Evolutionary conservation across 2,113 vertebrate species (phyloP), one percentile per base, ranked within the genome.

Genomic region (Lophius piscatorius): DNA sequence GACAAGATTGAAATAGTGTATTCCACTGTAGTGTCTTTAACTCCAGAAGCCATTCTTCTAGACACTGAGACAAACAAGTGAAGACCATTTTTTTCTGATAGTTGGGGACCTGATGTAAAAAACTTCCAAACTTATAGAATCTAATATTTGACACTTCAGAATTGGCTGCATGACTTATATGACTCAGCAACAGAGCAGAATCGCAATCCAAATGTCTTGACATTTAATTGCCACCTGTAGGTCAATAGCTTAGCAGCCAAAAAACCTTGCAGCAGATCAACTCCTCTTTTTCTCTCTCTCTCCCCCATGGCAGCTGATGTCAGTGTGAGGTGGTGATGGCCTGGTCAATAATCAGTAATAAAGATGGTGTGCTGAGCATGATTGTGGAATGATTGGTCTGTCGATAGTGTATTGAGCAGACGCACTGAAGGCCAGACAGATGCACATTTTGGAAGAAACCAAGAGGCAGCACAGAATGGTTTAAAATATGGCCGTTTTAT

Each of bases 171-270:
- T 80, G 84, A 87, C 72, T 85, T 85, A 75, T 79, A 63, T 76
- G 84, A 81, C 71, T 87, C 72, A 71, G 81, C 72, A 74, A 46
- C 75, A 62, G 70, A 76, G 36, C 63, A 75, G 75, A 84, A 86
- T 78, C 82, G 81, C 74, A 88, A 87, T 86, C 82, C 80, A 87
- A 89, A 89, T 89, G 86, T 76, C 87, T 88, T 88, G 87, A 88
- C 87, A 89, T 89, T 89, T 89, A 87, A 84, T 86, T 80, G 82
- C 80, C 80, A 86, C 85, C 84, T 85, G 82, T 78, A 81, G 86
- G 87, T 89, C 87, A 84, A 35, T 16, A 57, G 70, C 76, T 76
- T 65, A 60, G 77, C 78, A 78, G 82, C 85, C 82, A 74, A 64
- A 72, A n/a, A 85, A 81, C 74, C 50, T 78, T 80, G 82, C 76